Conservation (phyloP, 1,140 invertebrate species). For the Papilio xuthus region DNA sequence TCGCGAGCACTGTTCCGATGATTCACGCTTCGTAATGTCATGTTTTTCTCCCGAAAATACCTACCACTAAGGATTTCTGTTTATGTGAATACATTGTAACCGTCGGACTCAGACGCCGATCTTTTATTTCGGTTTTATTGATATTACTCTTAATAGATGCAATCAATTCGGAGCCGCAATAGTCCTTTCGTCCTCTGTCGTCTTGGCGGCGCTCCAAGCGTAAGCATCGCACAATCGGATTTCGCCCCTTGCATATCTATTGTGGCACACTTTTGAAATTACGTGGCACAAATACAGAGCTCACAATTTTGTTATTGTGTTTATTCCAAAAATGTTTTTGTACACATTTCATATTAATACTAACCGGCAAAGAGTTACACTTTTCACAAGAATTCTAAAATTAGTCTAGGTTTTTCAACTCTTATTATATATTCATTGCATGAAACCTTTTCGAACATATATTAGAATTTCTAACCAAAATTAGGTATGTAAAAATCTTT, state of each 20-base stretch:
- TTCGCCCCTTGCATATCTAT: slow-evolving; percentile 38
- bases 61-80: slow-evolving; percentile 37
- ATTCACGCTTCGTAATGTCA: slow-evolving; percentile 65
- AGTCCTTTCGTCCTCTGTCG: slow-evolving; percentile 36
- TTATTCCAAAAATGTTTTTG: slow-evolving; percentile 10
- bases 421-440: too few species aligned
- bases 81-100: slow-evolving; percentile 30
- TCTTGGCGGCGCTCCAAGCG: slow-evolving; percentile 30
- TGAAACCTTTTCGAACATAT: too few species aligned
- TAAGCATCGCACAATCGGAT: slow-evolving; percentile 29
- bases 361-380: too few species aligned
- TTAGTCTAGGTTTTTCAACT: neutral
- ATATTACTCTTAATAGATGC: slow-evolving; percentile 38
- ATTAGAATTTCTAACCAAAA: neutral
- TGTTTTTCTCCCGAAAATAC: slow-evolving; percentile 50
- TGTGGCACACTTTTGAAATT: slow-evolving; percentile 36
- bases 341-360: too few species aligned
- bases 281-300: slow-evolving; percentile 32
- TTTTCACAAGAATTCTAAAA: too few species aligned
- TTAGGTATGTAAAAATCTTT: too few species aligned
- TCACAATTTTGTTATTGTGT: slow-evolving; percentile 18
- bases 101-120: slow-evolving; percentile 24
- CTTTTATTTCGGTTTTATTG: slow-evolving; percentile 39
- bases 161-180: slow-evolving; percentile 33
- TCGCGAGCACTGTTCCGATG: slow-evolving; percentile 70